A percentile compares a stretch with the other conserved stretches of the same genome.
These are phyloP conservation scores for Phalangium opilio DNA, from an alignment of 2,888 invertebrate species.

Conservation along the genomic window DNA sequence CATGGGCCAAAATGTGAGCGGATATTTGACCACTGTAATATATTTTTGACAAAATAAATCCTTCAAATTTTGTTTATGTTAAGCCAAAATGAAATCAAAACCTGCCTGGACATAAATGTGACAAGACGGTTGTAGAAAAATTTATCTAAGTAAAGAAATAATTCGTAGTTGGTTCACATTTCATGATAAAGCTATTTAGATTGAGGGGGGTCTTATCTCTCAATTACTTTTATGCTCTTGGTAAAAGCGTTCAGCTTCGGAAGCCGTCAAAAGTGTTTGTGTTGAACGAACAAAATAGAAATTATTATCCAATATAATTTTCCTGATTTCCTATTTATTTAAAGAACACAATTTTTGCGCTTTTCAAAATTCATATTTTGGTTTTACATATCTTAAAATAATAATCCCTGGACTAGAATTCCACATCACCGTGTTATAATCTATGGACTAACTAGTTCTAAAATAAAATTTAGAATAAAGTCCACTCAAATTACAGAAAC, in stretches of 20 bases:
- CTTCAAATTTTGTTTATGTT: neutral
- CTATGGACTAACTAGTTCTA: too few species aligned
- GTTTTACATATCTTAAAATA: neutral
- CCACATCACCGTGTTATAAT: too few species aligned
- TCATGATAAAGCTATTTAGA: neutral
- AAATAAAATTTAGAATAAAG: too few species aligned
- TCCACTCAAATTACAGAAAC: too few species aligned
- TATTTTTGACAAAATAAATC: neutral
- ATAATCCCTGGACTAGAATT: neutral
- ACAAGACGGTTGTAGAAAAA: slow-evolving; percentile 68
- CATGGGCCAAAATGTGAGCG: slow-evolving; percentile 57
- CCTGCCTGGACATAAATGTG: slow-evolving; percentile 63
- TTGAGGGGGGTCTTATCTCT: neutral
- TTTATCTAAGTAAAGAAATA: slow-evolving; percentile 35
- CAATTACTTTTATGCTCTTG: slow-evolving; percentile 48
- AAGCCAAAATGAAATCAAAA: neutral
- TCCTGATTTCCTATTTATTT: slow-evolving; percentile 42
- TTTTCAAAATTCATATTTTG: neutral
- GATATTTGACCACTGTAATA: slow-evolving; percentile 64
- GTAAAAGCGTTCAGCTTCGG: slow-evolving; percentile 59
- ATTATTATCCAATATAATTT: slow-evolving; percentile 46
- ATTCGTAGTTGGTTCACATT: neutral
- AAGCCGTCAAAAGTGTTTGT: slow-evolving; percentile 40
- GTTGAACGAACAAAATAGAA: slow-evolving; percentile 58
- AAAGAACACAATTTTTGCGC: slow-evolving; percentile 29